Percentiles rank a stretch among this genome's conserved stretches.
phyloP scores from a whole-genome alignment of 2,113 vertebrate species.

The Pyxicephalus adspersus region DNA sequence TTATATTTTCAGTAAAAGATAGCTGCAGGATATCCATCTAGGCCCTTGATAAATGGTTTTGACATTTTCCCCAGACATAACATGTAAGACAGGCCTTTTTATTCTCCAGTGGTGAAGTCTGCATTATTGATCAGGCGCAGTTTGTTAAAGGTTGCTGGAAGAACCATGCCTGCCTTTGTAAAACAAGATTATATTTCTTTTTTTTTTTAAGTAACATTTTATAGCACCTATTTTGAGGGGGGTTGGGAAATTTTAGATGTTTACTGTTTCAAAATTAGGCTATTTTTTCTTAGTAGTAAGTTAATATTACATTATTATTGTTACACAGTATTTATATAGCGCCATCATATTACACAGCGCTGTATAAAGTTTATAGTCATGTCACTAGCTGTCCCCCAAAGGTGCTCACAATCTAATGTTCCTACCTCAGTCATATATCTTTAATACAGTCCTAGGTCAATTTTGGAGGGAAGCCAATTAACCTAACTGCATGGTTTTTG shows the following conservation, averaged over 20 bases:
- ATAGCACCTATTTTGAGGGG: neutral
- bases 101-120: constrained; percentile 65
- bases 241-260: neutral
- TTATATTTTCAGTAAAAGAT: constrained; percentile 60
- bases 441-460: too few relatives aligned
- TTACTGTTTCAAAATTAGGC: too few relatives aligned
- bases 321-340: too few relatives aligned
- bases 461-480: too few relatives aligned
- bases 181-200: constrained; percentile 28
- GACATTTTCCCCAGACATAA: constrained; percentile 66
- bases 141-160: constrained; percentile 64
- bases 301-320: too few relatives aligned
- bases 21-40: constrained; percentile 63
- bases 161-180: constrained; percentile 57
- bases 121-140: constrained; percentile 67
- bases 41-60: constrained; percentile 65
- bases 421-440: too few relatives aligned
- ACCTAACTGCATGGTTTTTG: too few relatives aligned
- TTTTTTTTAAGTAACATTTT: neutral
- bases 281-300: too few relatives aligned
- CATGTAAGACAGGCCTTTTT: constrained; percentile 61
- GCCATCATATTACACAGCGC: too few relatives aligned
- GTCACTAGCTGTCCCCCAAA: too few relatives aligned
- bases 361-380: too few relatives aligned
- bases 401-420: too few relatives aligned